A percentile compares a stretch with the other conserved stretches of the same genome.
Conservation (phyloP, 2,888 invertebrate genomes). For the Syrphus vitripennis region DNA sequence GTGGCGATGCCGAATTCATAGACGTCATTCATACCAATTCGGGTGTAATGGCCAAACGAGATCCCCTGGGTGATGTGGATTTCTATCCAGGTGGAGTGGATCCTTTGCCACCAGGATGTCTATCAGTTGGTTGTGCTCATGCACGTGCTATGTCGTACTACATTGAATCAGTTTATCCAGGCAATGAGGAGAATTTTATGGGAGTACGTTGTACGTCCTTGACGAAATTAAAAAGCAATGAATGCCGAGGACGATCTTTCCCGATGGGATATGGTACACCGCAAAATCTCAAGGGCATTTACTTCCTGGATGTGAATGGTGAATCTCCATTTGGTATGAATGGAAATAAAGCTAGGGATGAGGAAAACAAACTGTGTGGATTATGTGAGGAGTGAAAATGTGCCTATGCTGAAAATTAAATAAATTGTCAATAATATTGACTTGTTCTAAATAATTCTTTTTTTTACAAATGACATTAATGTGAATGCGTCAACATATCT, state of each 20-base stretch:
- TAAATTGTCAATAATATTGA: too few species aligned
- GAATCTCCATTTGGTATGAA: conserved; percentile 75
- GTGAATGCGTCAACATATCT: too few species aligned
- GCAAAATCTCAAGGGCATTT: conserved; percentile 76
- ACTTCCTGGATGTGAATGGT: conserved; percentile 77
- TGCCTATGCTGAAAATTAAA: too few species aligned
- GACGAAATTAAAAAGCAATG: conserved; percentile 73
- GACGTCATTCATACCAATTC: conserved; percentile 78
- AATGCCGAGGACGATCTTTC: conserved; percentile 74
- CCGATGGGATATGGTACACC: conserved; percentile 78
- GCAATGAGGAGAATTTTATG: conserved; percentile 75
- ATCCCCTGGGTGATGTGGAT: conserved; percentile 78
- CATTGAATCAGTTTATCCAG: conserved; percentile 77
- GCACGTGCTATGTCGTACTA: conserved; percentile 77
- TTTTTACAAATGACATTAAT: too few species aligned
- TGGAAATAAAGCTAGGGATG: neutral
- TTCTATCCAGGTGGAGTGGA: conserved; percentile 78
- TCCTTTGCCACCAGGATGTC: conserved; percentile 77
- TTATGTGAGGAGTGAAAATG: conserved; percentile 20
- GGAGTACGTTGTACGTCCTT: conserved; percentile 76
- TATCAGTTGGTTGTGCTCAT: conserved; percentile 76
- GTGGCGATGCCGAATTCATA: conserved; percentile 78
- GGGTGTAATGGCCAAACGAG: conserved; percentile 77
- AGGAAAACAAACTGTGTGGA: neutral
- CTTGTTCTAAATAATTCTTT: too few species aligned